These are phyloP conservation scores for Brachionus koreanus DNA, from an alignment of 1,140 invertebrate genomes.

Conservation along the genomic window DNA sequence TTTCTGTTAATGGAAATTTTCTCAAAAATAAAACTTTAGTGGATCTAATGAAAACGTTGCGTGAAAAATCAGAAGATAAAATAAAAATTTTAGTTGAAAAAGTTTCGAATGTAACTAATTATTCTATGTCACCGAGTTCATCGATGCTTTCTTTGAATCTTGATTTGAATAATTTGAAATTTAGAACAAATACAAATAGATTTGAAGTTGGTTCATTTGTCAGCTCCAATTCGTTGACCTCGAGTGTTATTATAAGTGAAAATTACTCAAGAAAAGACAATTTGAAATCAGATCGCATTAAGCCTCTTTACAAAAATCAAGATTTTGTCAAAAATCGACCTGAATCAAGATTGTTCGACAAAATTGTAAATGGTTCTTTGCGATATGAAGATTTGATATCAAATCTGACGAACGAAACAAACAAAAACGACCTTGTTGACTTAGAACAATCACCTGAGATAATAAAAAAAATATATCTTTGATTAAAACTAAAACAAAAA, in stretches of 20 bases:
- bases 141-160: constrained; percentile 19
- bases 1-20: not conserved
- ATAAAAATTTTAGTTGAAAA: not conserved
- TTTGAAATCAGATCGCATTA: not conserved
- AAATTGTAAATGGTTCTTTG: constrained; percentile 29
- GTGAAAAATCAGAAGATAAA: not conserved
- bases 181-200: not conserved
- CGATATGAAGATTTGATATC: constrained; percentile 25
- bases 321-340: not conserved
- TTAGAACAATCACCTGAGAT: not conserved
- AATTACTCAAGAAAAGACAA: not conserved
- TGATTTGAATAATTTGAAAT: constrained; percentile 13
- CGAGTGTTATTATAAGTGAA: not conserved
- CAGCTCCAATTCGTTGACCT: constrained; percentile 22
- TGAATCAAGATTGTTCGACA: not conserved
- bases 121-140: not conserved
- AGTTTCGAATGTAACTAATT: not conserved
- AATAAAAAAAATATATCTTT: constrained; percentile 21
- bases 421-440: not conserved
- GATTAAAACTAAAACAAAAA: not conserved
- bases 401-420: not conserved
- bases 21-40: not conserved
- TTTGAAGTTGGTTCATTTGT: not conserved
- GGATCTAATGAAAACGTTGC: not conserved
- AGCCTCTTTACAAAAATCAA: not conserved